phyloP scores from a whole-genome alignment of 2,113 vertebrate species.

The Apodemus sylvaticus region DNA sequence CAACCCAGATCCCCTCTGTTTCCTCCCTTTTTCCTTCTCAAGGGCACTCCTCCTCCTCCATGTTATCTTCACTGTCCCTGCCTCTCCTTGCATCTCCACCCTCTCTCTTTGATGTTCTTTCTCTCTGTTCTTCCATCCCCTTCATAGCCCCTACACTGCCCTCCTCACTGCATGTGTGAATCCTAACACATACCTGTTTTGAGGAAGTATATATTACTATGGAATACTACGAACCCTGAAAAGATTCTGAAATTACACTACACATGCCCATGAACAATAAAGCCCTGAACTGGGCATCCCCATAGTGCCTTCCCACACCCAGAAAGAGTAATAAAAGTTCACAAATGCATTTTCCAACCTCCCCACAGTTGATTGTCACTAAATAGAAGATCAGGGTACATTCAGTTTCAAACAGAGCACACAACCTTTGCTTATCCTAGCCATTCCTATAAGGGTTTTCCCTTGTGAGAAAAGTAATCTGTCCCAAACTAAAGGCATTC shows the following conservation, averaged over 20 bases:
- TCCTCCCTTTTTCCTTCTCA: not conserved
- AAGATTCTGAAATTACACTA: not conserved
- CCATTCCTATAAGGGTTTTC: not conserved
- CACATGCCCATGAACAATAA: not conserved
- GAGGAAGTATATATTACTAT: not conserved
- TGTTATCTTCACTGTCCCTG: not conserved
- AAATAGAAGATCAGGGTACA: not conserved
- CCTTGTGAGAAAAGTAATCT: constrained; percentile 34
- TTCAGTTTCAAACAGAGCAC: not conserved
- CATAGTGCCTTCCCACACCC: not conserved
- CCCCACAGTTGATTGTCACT: not conserved
- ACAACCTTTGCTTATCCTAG: not conserved
- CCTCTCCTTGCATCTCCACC: not conserved
- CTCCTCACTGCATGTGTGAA: not conserved
- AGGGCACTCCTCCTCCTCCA: accelerated
- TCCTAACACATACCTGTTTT: not conserved
- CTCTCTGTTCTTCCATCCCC: too few species aligned
- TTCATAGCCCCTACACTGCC: not conserved
- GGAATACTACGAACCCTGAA: not conserved
- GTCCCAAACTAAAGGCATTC: not conserved
- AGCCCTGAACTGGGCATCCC: not conserved
- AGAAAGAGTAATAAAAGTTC: not conserved
- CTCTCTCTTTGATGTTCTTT: not conserved
- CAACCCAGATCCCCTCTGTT: accelerated
- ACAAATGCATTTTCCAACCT: not conserved